These are phyloP conservation scores for Apis cerana DNA, from an alignment of 1,140 invertebrate genomes.

Conservation along the genomic window DNA sequence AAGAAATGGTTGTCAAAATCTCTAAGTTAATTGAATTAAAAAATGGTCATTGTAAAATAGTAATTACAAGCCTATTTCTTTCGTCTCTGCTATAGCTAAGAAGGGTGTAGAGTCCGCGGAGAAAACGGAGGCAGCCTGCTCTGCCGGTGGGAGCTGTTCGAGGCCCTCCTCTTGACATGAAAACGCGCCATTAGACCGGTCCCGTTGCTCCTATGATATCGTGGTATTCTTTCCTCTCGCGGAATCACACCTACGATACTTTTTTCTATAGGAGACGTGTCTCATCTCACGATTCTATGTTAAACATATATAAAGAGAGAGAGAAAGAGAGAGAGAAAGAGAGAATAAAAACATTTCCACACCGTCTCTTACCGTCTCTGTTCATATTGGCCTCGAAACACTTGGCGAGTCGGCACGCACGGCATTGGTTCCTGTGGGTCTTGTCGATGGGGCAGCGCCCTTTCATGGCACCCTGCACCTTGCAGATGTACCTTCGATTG, in stretches of 20 bases:
- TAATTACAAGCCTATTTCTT: constrained; percentile 8
- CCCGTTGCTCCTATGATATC: constrained; percentile 12
- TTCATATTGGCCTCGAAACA: constrained; percentile 99
- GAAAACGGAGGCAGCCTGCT: constrained; percentile 8
- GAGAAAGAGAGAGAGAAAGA: too few relatives aligned
- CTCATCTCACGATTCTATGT: not conserved
- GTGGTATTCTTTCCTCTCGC: constrained; percentile 21
- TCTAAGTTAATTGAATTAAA: too few relatives aligned
- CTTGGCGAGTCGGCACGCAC: constrained; percentile 97
- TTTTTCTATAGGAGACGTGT: constrained; percentile 6
- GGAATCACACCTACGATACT: constrained; percentile 14
- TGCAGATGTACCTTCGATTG: constrained; percentile 97
- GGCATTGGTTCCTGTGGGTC: constrained; percentile 98
- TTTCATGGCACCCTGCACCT: constrained; percentile 95
- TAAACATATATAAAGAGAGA: not conserved
- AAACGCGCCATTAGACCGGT: constrained; percentile 10
- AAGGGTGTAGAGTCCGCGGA: constrained; percentile 19
- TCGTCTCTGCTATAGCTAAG: constrained; percentile 19
- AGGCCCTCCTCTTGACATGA: constrained; percentile 15
- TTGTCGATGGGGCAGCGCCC: constrained; percentile 98
- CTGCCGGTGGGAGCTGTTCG: constrained; percentile 14
- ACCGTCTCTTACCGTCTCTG: constrained; percentile 94
- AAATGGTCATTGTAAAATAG: not conserved
- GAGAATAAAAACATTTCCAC: not conserved
- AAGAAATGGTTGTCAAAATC: not conserved